phyloP scores from a whole-genome alignment of 2,797 vertebrate species.

The Sebastes hubbsi region DNA sequence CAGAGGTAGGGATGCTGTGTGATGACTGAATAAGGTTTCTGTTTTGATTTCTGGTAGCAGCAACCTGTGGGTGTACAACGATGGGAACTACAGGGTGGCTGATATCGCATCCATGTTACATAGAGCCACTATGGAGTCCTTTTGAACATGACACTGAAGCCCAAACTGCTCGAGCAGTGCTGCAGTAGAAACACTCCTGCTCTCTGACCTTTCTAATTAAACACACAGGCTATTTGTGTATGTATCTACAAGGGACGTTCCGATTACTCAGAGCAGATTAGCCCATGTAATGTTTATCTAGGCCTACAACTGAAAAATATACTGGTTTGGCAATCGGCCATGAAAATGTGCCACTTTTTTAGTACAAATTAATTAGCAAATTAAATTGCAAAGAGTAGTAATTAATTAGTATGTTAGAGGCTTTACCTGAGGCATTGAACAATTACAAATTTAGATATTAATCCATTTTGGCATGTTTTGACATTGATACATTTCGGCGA shows the following conservation, averaged over 20 bases:
- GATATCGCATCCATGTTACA: constrained; percentile 39
- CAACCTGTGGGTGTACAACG: constrained; percentile 24
- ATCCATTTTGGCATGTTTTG: constrained; percentile 70
- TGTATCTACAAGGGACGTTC: constrained; percentile 29
- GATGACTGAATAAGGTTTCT: constrained; percentile 42
- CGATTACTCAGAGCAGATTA: constrained; percentile 35
- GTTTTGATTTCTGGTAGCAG: constrained; percentile 47
- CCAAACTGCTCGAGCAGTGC: not conserved
- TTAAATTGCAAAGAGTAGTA: constrained; percentile 55
- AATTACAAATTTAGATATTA: constrained; percentile 67
- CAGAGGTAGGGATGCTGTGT: constrained; percentile 32
- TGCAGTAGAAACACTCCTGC: constrained; percentile 1
- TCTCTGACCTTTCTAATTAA: constrained; percentile 41
- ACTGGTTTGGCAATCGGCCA: constrained; percentile 36
- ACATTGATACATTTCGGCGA: constrained; percentile 64
- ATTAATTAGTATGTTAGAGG: constrained; percentile 63
- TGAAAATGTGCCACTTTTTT: constrained; percentile 37
- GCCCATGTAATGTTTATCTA: constrained; percentile 22
- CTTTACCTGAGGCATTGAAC: constrained; percentile 62
- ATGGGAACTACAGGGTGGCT: constrained; percentile 17
- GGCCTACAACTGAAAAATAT: constrained; percentile 15
- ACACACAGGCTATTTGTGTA: constrained; percentile 16
- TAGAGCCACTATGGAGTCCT: not conserved
- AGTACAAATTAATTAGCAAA: constrained; percentile 52
- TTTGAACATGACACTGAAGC: constrained; percentile 13